Conservation (phyloP, 1,140 invertebrate species). For the Phymorhynchus buccinoides region DNA sequence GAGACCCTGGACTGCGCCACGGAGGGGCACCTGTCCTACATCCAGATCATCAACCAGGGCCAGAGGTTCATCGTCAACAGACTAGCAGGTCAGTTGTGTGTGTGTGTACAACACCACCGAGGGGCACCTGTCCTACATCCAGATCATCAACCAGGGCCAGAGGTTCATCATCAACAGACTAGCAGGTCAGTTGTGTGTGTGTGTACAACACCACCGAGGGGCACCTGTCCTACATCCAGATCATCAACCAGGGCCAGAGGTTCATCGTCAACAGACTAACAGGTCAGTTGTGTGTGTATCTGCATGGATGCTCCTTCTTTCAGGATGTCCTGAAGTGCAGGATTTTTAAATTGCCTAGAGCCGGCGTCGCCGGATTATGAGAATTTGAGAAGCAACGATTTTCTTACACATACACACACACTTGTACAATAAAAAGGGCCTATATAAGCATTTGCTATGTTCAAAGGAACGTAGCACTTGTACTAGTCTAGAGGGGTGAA, state of each 20-base stretch:
- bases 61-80: constrained; percentile 76
- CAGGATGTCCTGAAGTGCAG: too few species aligned
- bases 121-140: constrained; percentile 87
- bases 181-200: constrained; percentile 61
- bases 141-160: constrained; percentile 93
- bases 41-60: constrained; percentile 97
- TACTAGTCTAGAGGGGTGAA: too few species aligned
- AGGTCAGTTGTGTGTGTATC: constrained; percentile 55
- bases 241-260: constrained; percentile 89
- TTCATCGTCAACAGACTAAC: constrained; percentile 76
- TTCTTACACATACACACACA: too few species aligned
- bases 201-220: constrained; percentile 82
- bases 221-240: constrained; percentile 92
- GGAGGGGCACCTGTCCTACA: constrained; percentile 83
- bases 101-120: constrained; percentile 81
- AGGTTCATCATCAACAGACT: constrained; percentile 76
- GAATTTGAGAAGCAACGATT: too few species aligned
- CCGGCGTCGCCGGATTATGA: too few species aligned
- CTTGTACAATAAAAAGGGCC: too few species aligned
- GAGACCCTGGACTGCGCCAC: constrained; percentile 87
- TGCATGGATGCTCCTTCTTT: too few species aligned
- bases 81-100: constrained; percentile 68
- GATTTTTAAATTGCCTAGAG: too few species aligned
- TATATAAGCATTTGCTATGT: too few species aligned
- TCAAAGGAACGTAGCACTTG: too few species aligned